A percentile compares a stretch with the other conserved stretches of the same genome.
These are phyloP conservation scores for Myrmophylax atrothorax DNA, from an alignment of 2,113 vertebrate genomes.

Conservation along the genomic window DNA sequence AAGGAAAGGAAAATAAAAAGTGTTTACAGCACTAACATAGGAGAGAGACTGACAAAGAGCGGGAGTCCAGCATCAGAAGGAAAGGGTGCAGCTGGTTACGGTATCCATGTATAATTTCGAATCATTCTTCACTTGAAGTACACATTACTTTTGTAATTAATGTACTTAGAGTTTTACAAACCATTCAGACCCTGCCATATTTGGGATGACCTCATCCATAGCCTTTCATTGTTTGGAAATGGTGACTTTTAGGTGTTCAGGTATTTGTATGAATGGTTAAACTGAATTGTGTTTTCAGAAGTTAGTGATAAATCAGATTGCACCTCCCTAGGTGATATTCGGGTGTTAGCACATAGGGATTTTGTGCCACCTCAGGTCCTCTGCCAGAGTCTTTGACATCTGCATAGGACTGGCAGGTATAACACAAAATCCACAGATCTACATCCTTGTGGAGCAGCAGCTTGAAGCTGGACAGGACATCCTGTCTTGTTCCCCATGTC, in stretches of 20 bases:
- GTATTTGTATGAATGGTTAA: background rate
- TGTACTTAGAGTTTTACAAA: background rate
- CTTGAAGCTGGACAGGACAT: background rate
- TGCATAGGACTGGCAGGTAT: background rate
- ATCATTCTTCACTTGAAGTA: background rate
- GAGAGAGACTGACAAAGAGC: background rate
- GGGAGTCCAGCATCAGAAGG: background rate
- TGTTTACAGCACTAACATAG: background rate
- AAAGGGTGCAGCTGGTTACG: background rate
- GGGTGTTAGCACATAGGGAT: background rate
- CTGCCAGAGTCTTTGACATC: background rate
- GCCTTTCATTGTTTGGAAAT: background rate
- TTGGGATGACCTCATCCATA: fast-evolving
- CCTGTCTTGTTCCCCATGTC: background rate
- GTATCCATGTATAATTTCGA: background rate
- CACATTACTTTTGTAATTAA: background rate
- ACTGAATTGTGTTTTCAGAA: background rate
- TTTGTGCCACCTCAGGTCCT: background rate
- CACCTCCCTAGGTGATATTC: background rate
- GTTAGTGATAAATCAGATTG: background rate
- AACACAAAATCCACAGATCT: background rate
- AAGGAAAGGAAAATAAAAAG: background rate
- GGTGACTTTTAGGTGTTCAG: background rate
- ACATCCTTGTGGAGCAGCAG: background rate
- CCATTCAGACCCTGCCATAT: background rate